Conservation (phyloP, 23 tunicate genomes). For the Trididemnum nubilum region DNA sequence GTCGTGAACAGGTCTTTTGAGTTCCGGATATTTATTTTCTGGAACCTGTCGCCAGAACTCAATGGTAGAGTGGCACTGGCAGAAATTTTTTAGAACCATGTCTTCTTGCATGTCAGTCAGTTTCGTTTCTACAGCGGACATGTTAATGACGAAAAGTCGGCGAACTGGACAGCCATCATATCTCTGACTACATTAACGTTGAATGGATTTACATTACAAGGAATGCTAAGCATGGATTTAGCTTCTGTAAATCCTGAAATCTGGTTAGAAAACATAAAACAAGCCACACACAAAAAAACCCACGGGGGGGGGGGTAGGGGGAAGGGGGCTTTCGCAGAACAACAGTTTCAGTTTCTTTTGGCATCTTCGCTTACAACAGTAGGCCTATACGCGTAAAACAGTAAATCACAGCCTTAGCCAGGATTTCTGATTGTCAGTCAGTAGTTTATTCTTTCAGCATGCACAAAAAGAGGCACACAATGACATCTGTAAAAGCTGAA, state of each 20-base stretch:
- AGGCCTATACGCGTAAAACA: too few species aligned
- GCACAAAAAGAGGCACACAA: too few species aligned
- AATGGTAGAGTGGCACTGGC: slow-evolving; percentile 31
- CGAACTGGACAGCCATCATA: slow-evolving; percentile 35
- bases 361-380: too few species aligned
- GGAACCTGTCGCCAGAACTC: slow-evolving; percentile 41
- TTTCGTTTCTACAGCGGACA: slow-evolving; percentile 21
- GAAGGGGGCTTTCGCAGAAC: too few species aligned
- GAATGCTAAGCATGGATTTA: slow-evolving; percentile 22
- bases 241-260: slow-evolving; percentile 28
- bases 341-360: too few species aligned
- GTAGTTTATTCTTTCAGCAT: too few species aligned
- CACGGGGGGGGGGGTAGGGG: too few species aligned
- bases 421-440: too few species aligned
- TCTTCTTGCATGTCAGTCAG: slow-evolving; percentile 39
- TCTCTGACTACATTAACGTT: slow-evolving; percentile 29
- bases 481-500: too few species aligned
- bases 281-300: too few species aligned
- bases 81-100: slow-evolving; percentile 29
- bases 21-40: background rate
- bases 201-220: slow-evolving; percentile 38
- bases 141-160: slow-evolving; percentile 32
- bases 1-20: slow-evolving; percentile 1
- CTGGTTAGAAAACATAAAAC: too few species aligned
- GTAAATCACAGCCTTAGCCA: too few species aligned